phyloP scores from a whole-genome alignment of 1,140 invertebrate species.

The Thaumatotibia leucotreta region DNA sequence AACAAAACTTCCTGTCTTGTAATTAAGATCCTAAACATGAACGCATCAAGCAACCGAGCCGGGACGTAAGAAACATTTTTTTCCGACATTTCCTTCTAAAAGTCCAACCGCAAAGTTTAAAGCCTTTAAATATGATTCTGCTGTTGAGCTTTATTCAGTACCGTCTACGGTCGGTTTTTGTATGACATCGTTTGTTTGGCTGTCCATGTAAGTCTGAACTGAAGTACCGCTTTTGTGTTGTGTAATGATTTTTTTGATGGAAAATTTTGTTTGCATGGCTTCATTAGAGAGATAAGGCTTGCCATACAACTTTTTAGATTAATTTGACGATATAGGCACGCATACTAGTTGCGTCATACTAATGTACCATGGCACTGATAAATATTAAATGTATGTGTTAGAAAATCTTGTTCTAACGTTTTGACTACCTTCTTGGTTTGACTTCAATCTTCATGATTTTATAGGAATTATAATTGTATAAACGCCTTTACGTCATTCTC shows the following conservation, averaged over 20 bases:
- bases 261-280: constrained; percentile 1
- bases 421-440: no score
- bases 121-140: not conserved
- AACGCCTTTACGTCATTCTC: no score
- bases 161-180: not conserved
- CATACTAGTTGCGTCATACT: no score
- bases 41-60: not conserved
- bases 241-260: constrained; percentile 9
- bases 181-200: not conserved
- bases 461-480: no score
- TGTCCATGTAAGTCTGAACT: not conserved
- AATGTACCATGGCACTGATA: no score
- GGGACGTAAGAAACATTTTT: not conserved
- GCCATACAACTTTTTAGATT: not conserved
- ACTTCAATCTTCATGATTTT: no score
- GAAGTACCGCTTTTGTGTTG: not conserved
- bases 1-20: not conserved
- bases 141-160: not conserved
- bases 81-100: not conserved
- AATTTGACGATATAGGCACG: no score
- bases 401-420: no score
- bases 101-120: not conserved
- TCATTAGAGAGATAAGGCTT: not conserved
- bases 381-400: no score
- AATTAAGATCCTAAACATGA: not conserved